A percentile compares a stretch with the other conserved stretches of the same genome.
phyloP scores from a whole-genome alignment of 2,888 invertebrate species.

The Drosophila dives region DNA sequence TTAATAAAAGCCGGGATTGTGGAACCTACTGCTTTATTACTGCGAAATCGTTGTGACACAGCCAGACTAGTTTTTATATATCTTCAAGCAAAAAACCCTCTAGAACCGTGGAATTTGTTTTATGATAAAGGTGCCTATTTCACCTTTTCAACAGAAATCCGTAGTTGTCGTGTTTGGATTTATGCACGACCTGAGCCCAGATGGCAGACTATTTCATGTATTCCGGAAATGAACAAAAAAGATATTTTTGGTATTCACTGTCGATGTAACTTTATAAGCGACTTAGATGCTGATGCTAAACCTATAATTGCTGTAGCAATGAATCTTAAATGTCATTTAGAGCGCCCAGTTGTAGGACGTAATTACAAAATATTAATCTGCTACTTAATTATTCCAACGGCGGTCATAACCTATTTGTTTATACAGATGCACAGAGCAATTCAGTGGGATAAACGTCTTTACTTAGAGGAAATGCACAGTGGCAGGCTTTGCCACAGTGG shows the following conservation, averaged over 20 bases:
- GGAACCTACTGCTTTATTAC: slow-evolving; percentile 23
- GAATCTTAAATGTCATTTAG: no score
- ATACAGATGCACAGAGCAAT: no score
- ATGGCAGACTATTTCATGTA: slow-evolving; percentile 42
- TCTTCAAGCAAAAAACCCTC: slow-evolving; percentile 25
- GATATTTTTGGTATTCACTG: no score
- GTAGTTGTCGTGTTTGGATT: slow-evolving; percentile 47
- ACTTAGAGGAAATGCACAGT: no score
- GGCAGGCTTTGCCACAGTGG: slow-evolving; percentile 29
- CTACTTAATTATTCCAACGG: no score
- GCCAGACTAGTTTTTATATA: slow-evolving; percentile 44
- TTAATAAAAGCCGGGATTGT: slow-evolving; percentile 17
- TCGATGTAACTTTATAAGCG: no score
- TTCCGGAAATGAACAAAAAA: slow-evolving; percentile 49
- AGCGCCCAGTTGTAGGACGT: slow-evolving; percentile 22
- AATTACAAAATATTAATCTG: no score
- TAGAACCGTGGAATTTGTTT: slow-evolving; percentile 16
- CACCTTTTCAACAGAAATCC: slow-evolving; percentile 45
- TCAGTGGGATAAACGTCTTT: no score
- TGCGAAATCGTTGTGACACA: slow-evolving; percentile 39
- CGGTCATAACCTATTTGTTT: no score
- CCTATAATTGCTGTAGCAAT: no score
- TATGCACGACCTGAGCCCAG: slow-evolving; percentile 52
- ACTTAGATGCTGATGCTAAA: no score
- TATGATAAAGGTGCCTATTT: slow-evolving; percentile 33